Evolutionary conservation across 2,797 vertebrate genomes (phyloP).

Genomic region (Perodicticus potto): DNA sequence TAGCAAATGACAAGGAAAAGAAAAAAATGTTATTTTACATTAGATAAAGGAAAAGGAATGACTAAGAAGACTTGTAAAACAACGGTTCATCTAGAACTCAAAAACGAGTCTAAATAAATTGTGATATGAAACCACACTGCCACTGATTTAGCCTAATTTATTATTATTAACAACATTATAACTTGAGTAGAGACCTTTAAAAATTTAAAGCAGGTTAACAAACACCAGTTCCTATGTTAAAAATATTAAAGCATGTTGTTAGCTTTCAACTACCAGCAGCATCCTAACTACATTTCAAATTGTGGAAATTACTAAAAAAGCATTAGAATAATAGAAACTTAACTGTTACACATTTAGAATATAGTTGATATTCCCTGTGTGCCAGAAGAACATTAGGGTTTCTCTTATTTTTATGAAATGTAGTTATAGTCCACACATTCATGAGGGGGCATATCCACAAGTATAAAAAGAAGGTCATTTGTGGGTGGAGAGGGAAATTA

Average conservation of each 20-base stretch:
- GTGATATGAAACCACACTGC: neutral
- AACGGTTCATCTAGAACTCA: neutral
- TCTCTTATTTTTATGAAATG: neutral
- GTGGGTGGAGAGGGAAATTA: slow-evolving; percentile 46
- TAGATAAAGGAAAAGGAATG: slow-evolving; percentile 13
- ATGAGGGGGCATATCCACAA: neutral
- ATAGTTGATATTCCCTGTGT: neutral
- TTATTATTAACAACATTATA: neutral
- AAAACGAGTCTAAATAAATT: slow-evolving; percentile 47
- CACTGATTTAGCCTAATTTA: slow-evolving; percentile 10
- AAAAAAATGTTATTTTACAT: slow-evolving; percentile 19
- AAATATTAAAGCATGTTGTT: slow-evolving; percentile 46
- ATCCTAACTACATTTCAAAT: slow-evolving; percentile 63
- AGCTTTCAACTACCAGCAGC: slow-evolving; percentile 34
- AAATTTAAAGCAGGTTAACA: slow-evolving; percentile 25
- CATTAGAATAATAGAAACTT: slow-evolving; percentile 57
- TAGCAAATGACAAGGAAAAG: slow-evolving; percentile 23
- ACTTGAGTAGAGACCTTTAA: neutral
- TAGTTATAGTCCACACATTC: neutral
- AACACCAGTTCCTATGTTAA: slow-evolving; percentile 44
- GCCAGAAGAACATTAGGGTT: neutral
- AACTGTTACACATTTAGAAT: slow-evolving; percentile 56
- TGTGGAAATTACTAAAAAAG: slow-evolving; percentile 65
- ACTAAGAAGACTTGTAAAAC: neutral
- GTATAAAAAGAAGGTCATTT: slow-evolving; percentile 56